Evolutionary conservation across 2,113 vertebrate genomes (phyloP), one percentile per base, ranked within the genome.

Genomic region (Heterotis niloticus): DNA sequence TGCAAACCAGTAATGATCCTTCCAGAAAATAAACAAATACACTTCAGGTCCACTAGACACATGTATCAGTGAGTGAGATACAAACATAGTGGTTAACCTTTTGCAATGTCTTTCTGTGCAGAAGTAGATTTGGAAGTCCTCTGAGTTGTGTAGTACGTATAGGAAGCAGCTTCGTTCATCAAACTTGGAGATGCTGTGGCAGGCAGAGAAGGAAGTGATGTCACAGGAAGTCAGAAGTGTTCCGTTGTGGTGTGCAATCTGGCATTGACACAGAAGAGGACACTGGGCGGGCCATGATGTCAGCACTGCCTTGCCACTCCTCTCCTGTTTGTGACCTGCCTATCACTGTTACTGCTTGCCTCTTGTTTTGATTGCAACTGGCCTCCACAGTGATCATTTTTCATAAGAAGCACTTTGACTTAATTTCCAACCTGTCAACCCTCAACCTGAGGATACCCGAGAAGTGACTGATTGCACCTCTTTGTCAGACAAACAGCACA

Each of bases 81-180:
- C 34, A 74, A 11, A 28, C 0, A 11, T 0, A 5, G 18, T 75
- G 2, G 34, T 44, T 44, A 81, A 97, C 98, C 94, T 96, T 91
- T 95, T 98, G 88, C 96, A 98, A 84, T 99, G 98, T 84, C 96
- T 93, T 89, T 99, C 97, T 44, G 98, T 97, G 84, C 97, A 99
- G 91, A 99, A 99, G 81, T 98, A 99, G 88, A 99, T 97, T 88
- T 99, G 98, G 86, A 99, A 99, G 86, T 99, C 98, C 64, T 99
- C 97, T 0, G 98, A 94, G 88, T 99, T 99, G 90, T 98, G 95
- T 20, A 98, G 91, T 56, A 99, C 97, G 0, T 99, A 99, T 0
- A 99, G 91, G 86, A 99, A 99, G 87, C 94, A 96, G 87, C 97
- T 98, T 69, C 98, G 94, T 85, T 99, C 97, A 82, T 99, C 97